phyloP scores from a whole-genome alignment of 2,113 vertebrate genomes.

The Alethe castanea region DNA sequence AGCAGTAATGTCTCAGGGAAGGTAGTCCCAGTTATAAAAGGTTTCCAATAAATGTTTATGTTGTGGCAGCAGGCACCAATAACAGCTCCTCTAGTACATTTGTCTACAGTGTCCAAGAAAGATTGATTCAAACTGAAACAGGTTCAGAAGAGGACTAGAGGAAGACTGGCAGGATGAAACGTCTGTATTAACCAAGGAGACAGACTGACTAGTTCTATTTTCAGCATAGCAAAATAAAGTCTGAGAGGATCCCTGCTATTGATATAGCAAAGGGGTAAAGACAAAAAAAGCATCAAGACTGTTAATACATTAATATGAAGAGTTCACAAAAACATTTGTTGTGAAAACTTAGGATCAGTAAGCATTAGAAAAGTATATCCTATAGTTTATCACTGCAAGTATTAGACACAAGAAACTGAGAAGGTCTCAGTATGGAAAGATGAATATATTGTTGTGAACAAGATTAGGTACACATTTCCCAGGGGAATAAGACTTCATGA shows the following conservation, averaged over 20 bases:
- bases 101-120: background rate
- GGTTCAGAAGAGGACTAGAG: background rate
- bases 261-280: background rate
- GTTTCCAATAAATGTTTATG: background rate
- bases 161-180: background rate
- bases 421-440: background rate
- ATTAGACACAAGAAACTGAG: background rate
- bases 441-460: background rate
- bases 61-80: background rate
- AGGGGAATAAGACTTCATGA: background rate
- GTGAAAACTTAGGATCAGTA: background rate
- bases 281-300: background rate
- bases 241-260: background rate
- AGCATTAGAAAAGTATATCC: background rate
- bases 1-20: background rate
- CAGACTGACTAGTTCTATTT: background rate
- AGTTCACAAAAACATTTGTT: background rate
- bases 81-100: background rate
- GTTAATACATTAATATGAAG: background rate
- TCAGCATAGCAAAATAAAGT: background rate
- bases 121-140: background rate
- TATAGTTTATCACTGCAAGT: background rate
- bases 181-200: background rate
- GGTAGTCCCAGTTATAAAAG: background rate
- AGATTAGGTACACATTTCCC: background rate